Conservation (phyloP, 1,140 invertebrate species). For the Procambarus clarkii region DNA sequence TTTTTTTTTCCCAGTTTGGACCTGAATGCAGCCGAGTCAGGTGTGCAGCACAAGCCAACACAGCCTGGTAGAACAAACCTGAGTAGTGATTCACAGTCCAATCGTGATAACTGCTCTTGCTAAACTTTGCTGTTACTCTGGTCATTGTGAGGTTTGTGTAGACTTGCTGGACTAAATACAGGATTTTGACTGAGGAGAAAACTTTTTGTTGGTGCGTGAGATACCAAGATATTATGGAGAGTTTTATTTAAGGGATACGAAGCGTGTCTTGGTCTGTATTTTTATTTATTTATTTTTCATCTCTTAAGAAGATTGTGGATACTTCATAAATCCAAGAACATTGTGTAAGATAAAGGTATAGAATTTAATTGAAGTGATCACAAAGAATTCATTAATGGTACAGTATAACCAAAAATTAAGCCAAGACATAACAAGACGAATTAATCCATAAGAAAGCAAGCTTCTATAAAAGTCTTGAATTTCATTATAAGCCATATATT, state of each 20-base stretch:
- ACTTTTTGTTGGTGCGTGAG: not conserved
- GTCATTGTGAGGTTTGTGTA: constrained; percentile 2
- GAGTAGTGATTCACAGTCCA: constrained; percentile 63
- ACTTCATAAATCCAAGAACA: not conserved
- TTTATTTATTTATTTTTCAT: not conserved
- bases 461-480: not conserved
- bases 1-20: constrained; percentile 84
- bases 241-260: not conserved
- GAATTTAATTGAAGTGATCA: not conserved
- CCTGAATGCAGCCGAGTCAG: constrained; percentile 98
- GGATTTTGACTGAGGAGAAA: not conserved
- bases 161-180: not conserved
- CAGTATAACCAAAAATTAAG: too few relatives aligned
- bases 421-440: too few relatives aligned
- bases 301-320: not conserved
- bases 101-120: constrained; percentile 77
- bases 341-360: not conserved
- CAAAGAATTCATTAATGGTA: too few relatives aligned
- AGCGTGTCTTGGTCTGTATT: not conserved
- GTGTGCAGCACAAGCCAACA: constrained; percentile 97
- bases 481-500: not conserved
- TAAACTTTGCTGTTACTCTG: constrained; percentile 76
- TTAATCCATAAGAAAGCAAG: not conserved
- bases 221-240: not conserved
- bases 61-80: constrained; percentile 64